Base-by-base conservation (phyloP, 2,113 vertebrate genomes). In the Myotis lucifugus region DNA sequence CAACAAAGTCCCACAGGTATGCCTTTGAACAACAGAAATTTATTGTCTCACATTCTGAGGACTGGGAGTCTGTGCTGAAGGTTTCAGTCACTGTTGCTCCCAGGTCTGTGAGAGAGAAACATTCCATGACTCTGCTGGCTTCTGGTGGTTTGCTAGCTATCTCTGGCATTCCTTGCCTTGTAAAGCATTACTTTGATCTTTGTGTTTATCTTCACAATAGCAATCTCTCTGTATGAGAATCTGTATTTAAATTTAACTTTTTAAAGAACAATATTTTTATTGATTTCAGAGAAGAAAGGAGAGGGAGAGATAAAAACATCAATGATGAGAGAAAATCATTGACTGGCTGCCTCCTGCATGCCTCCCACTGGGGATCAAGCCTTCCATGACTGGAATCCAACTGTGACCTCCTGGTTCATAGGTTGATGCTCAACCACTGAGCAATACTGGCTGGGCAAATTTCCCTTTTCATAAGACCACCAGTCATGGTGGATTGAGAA, bases 1-100 rank as follows among this genome's bases (percentile, higher is more conserved):
- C 70, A 54, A 34, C 37, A 46, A 90, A 27, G 11, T 79, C 18
- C 32, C 54, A 69, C 4, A 27, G 29, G 1, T 3, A 23, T 76
- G 15, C 2, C 10, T 3, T 74, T 40, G 15, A 42, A 32, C 1
- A 50, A n/a, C 4, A 52, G 3, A 50, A 19, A 37, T 46, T 0
- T 29, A 25, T 19, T 67, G 5, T 59, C 14, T 56, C n/a, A 32
- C 4, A 59, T 46, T 73, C 11, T 46, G 3, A 37, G n/a, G 25
- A 7, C 6, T 19, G 0, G 3, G 32, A 7, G 1, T 40, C 29
- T 4, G 0, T 34, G 40, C 19, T 27, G 25, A 66, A 27, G 3
- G 4, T 54, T 0, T 91, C 25, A 37, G 15, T 13, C 7, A 29
- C 15, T 73, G 2, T 66, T 32, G 7, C 11, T 76, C 73, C n/a